Evolutionary conservation across 2,888 invertebrate species (phyloP).

Genomic region (Tortrix viridana): DNA sequence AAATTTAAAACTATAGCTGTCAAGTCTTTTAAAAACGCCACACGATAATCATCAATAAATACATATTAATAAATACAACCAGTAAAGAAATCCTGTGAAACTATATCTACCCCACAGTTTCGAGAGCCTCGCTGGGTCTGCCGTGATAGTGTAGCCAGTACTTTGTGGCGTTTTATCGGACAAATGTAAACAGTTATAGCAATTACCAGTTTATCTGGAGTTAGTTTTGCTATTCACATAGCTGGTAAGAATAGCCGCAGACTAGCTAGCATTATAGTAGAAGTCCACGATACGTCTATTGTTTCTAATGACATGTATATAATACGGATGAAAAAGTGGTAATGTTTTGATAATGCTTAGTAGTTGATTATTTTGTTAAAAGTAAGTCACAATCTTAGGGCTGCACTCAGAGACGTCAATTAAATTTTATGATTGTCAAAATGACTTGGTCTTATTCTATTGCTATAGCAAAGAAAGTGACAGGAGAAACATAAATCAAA

Average conservation of each 20-base stretch:
- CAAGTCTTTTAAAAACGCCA: conserved; percentile 21
- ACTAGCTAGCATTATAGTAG: conserved; percentile 70
- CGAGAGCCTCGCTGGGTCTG: conserved; percentile 69
- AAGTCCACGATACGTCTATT: conserved; percentile 62
- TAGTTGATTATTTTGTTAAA: conserved; percentile 17
- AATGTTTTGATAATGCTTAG: conserved; percentile 13
- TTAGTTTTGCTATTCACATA: conserved; percentile 81
- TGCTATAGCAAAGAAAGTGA: no score
- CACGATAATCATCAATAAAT: conserved; percentile 9
- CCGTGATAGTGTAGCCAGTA: conserved; percentile 78
- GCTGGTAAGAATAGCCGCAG: conserved; percentile 59
- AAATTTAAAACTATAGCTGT: background rate
- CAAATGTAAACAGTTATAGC: conserved; percentile 76
- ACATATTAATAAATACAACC: conserved; percentile 14
- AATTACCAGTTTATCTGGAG: conserved; percentile 83
- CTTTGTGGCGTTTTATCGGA: conserved; percentile 84
- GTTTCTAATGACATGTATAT: conserved; percentile 55
- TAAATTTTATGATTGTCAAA: no score
- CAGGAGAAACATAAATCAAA: no score
- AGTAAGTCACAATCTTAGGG: conserved; percentile 7
- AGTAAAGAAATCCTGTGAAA: conserved; percentile 31
- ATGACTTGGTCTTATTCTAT: no score
- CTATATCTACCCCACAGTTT: conserved; percentile 45
- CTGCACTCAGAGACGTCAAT: no score
- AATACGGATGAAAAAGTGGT: conserved; percentile 46